Evolutionary conservation across 2,888 invertebrate species (phyloP), one percentile per base, ranked within the genome.

Genomic region (Notodonta ziczac): DNA sequence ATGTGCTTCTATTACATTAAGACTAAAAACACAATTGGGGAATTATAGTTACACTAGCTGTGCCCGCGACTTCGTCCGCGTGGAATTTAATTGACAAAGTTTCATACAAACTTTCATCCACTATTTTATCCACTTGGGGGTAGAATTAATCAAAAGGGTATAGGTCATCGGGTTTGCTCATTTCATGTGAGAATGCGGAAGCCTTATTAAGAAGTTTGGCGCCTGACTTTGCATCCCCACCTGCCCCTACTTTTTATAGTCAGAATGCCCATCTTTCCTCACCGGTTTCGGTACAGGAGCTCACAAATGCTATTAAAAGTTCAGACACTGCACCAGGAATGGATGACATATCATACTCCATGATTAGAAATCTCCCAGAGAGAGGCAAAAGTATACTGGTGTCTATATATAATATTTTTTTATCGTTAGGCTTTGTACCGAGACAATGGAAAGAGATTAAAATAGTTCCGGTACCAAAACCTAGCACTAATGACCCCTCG

Each of bases 401-500:
- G 10, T 14, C 55, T 12, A 5, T 59, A 39, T 59, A 55, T 14
- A 59, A 59, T 50, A 54, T 32, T 14, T 57, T 60, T 53, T 13
- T 57, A 8, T 3, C 4, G 5, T 39, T 44, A 14, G 8, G 57
- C 5, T 61, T 55, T 48, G 35, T 61, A 1, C 61, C 57, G 0
- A 39, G n/a, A 24, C 61, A 61, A 46, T 61, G 61, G 61, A 46
- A 54, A 50, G 9, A 40, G 6, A 14, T 61, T 39, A 16, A 10
- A 7, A 40, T 61, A 40, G 35, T 61, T 3, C 57, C 61, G 6
- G 50, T 61, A 7, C 57, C 61, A 9, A 57, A 57, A 46, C 60
- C 56, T 5, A 35, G 46, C 7, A 12, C 24, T 10, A 40, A 51
- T 44, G 2, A 32, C 12, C 14, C 40, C 5, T 46, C 53, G 8